Conservation (phyloP, 2,888 invertebrate genomes). For the Chloromyia formosa region DNA sequence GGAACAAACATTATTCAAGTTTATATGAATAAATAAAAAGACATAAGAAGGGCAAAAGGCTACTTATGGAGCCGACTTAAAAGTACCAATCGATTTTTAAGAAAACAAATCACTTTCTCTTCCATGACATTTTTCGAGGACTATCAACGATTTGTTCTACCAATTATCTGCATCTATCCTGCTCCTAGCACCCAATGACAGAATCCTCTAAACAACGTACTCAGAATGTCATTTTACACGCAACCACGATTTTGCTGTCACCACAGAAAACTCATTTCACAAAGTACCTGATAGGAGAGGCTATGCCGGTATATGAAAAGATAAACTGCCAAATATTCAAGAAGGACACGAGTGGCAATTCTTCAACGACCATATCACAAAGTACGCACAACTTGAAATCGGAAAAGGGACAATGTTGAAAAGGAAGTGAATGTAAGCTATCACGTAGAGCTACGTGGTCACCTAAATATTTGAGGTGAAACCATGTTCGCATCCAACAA, state of each 20-base stretch:
- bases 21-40: no score
- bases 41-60: no score
- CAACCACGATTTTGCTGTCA: not conserved
- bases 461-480: not conserved
- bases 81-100: no score
- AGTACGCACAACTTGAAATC: not conserved
- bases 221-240: not conserved
- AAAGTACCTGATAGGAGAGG: not conserved
- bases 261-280: not conserved
- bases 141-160: no score
- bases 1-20: no score
- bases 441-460: constrained; percentile 14
- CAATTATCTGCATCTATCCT: no score
- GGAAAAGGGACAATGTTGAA: constrained; percentile 2
- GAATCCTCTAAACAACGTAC: no score
- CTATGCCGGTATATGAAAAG: not conserved
- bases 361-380: not conserved
- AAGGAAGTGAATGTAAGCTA: constrained; percentile 25
- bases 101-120: no score
- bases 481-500: not conserved
- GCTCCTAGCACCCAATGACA: no score
- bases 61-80: no score
- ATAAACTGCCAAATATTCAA: not conserved
- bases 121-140: no score
- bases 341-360: not conserved